Base-by-base conservation (phyloP, 2,888 invertebrate genomes). In the Blastobasis lacticolella region DNA sequence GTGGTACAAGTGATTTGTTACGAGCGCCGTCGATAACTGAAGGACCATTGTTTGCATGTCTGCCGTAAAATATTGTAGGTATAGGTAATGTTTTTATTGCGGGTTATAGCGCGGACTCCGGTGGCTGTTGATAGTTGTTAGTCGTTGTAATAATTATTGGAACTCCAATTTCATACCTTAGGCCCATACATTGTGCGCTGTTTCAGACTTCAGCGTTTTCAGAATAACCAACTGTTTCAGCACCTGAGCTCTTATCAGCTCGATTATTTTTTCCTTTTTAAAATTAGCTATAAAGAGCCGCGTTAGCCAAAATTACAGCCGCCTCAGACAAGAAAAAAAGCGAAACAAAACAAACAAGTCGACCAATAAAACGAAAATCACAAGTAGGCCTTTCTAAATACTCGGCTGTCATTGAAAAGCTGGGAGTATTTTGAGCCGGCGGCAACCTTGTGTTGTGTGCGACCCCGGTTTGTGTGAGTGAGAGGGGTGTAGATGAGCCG, bases 401-500 rank as follows among this genome's bases (percentile, higher is more conserved):
- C 36, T 49, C 63, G 64, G 48, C 54, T 52, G 54, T 54, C 53
- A 67, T 63, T 65, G 71, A 67, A 72, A 73, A 69, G 61, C 58
- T 60, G 55, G 52, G 52, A 51, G 60, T 68, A 73, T 73, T 81
- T 79, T 80, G 77, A 78, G 77, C 64, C 74, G 67, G 64, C 74
- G 67, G 69, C 75, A 81, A 79, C 75, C 75, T 81, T 79, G 74
- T 75, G 66, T 71, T 61, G 23, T 23, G 23, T 23, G 65, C 71
- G 75, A 70, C 71, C 74, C 69, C 72, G 71, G 66, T 67, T 67
- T 64, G 81, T 71, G 84, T 67, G 86, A 85, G 76, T 73, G 86
- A 85, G 87, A 87, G 77, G 85, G 86, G 83, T 81, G 82, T 75
- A 70, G 48, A 64, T 69, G 84, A 81, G 76, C 81, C 69, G 71